Conservation (phyloP, 1,140 invertebrate genomes). For the Diabrotica undecimpunctata region DNA sequence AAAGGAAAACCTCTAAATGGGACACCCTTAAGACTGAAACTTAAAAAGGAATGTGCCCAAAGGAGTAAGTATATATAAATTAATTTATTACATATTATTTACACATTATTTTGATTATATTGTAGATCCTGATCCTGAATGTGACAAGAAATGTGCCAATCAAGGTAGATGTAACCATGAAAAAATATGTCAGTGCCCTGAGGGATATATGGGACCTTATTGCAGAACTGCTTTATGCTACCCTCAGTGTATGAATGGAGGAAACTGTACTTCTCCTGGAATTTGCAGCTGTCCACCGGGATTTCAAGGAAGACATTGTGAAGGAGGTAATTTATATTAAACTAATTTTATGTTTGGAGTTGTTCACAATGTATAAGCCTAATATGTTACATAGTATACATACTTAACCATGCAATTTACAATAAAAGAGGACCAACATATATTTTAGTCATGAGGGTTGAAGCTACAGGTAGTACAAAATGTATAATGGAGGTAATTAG, state of each 20-base stretch:
- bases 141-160: conserved; percentile 80
- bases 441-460: too few relatives aligned
- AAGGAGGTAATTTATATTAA: conserved; percentile 66
- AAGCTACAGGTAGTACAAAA: too few relatives aligned
- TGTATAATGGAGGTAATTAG: too few relatives aligned
- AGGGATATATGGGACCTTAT: conserved; percentile 85
- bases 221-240: conserved; percentile 86
- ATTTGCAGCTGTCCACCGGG: conserved; percentile 81
- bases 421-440: too few relatives aligned
- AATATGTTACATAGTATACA: too few relatives aligned
- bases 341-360: too few relatives aligned
- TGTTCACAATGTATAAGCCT: too few relatives aligned
- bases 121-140: conserved; percentile 81
- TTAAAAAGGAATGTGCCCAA: conserved; percentile 91
- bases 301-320: conserved; percentile 87
- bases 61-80: conserved; percentile 65
- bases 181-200: conserved; percentile 80
- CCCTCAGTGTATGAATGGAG: conserved; percentile 89
- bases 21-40: conserved; percentile 82
- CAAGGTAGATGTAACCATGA: conserved; percentile 76
- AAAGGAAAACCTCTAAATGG: conserved; percentile 75
- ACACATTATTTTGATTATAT: conserved; percentile 6
- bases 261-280: conserved; percentile 83
- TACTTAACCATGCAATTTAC: too few relatives aligned
- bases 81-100: background rate